phyloP scores from a whole-genome alignment of 2,113 vertebrate species.

The Gymnobelideus leadbeateri region DNA sequence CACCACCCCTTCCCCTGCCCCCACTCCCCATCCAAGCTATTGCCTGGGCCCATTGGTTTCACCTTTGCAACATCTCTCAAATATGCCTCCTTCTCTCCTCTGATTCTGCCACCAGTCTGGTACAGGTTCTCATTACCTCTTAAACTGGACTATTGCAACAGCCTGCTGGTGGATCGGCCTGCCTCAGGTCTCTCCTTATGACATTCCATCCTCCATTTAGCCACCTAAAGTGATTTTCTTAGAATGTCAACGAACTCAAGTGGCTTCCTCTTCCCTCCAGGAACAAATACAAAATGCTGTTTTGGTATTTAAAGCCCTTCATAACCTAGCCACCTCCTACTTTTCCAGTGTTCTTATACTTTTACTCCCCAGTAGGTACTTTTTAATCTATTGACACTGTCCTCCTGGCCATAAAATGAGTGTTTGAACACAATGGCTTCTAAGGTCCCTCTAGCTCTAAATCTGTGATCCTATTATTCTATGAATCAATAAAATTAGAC shows the following conservation, averaged over 20 bases:
- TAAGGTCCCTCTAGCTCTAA: background rate
- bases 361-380: background rate
- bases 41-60: too few relatives aligned
- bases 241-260: background rate
- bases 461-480: background rate
- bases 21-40: too few relatives aligned
- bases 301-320: background rate
- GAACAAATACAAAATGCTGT: background rate
- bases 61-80: too few relatives aligned
- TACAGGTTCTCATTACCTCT: too few relatives aligned
- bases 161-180: too few relatives aligned
- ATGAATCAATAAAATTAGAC: background rate
- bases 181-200: too few relatives aligned
- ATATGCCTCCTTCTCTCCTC: too few relatives aligned
- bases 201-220: too few relatives aligned
- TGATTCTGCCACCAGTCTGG: too few relatives aligned
- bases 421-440: background rate
- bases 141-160: too few relatives aligned
- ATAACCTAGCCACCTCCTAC: background rate
- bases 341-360: background rate
- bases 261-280: background rate
- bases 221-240: background rate
- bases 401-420: background rate
- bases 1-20: too few relatives aligned
- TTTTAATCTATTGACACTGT: background rate